A percentile compares a stretch with the other conserved stretches of the same genome.
These are phyloP conservation scores for Sorex araneus DNA, from an alignment of 2,113 vertebrate species.

Conservation along the genomic window DNA sequence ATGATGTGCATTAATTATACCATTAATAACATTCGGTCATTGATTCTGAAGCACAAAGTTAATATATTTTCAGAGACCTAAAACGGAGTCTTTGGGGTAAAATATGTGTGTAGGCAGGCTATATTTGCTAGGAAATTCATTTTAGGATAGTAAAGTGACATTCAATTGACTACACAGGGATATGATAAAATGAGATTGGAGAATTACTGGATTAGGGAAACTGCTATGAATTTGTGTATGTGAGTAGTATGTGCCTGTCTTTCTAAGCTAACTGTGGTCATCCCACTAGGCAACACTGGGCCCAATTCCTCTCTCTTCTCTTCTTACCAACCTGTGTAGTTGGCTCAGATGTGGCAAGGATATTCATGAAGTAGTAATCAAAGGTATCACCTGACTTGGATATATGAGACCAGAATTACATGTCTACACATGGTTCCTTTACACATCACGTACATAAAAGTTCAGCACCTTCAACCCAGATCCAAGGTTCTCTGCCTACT, in stretches of 20 bases:
- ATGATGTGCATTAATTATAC: neutral
- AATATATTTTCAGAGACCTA: conserved; percentile 27
- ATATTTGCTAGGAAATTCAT: conserved; percentile 39
- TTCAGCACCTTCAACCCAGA: no score
- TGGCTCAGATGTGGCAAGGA: neutral
- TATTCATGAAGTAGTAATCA: neutral
- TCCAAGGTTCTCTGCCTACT: no score
- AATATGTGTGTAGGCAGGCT: neutral
- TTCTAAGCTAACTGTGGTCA: neutral
- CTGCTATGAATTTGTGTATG: no score
- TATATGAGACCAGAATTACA: no score
- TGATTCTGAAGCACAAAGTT: neutral
- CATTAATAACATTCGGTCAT: conserved; percentile 30
- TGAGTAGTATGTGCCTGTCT: neutral
- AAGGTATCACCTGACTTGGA: no score
- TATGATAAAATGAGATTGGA: neutral
- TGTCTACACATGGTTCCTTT: no score
- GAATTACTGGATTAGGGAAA: neutral
- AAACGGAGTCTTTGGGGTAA: conserved; percentile 16
- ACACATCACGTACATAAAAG: no score
- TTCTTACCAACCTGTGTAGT: neutral
- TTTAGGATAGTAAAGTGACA: conserved; percentile 26
- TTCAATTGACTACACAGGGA: neutral
- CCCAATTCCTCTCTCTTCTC: neutral
- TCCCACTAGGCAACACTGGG: neutral